Base-by-base conservation (phyloP, 2,888 invertebrate species). In the Halictus quadricinctus region DNA sequence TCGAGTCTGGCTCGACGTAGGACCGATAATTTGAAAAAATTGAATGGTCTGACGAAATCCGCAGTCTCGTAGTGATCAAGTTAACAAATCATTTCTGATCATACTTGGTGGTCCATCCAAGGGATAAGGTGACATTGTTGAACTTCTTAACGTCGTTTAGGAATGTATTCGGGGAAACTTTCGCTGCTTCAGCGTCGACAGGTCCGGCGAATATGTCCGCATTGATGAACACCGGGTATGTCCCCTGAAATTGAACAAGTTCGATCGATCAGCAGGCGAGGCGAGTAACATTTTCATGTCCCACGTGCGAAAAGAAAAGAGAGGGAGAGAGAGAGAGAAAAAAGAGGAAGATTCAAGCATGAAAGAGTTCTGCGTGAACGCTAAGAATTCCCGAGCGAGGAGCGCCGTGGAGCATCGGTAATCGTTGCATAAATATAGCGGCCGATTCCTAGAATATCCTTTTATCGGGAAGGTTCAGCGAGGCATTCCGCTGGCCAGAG, bases 201-300 rank as follows among this genome's bases (percentile, higher is more conserved):
- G 98, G 98, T 0, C 98, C 98, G 0, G 95, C 93, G 8, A 98
- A 95, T 87, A 98, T 97, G 94, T 98, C 98, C 0, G 98, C 98
- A 94, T 98, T 98, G 81, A 98, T 94, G 97, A 98, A 98, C 6
- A 98, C 93, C 0, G 98, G 98, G 91, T 96, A 96, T 0, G 94
- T 95, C 89, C 96, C 95, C 97, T 98, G 94, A 69, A 94, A 84
- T 15, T 2, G 48, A 15, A 46, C 15, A 41, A 41, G 36, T 13
- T 12, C 18, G 25, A n/a, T n/a, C n/a, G 54, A 77, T 54, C 43
- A 76, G 12, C 41, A 29, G 21, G 0, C 7, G n/a, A n/a, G 15
- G 13, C 50, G 76, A 18, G 12, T 64, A 64, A 29, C 54, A 54
- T n/a, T 54, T 54, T n/a, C 54, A n/a, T 0, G 54, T n/a, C 8